Conservation (phyloP, 2,113 vertebrate species). For the Silurus glanis region DNA sequence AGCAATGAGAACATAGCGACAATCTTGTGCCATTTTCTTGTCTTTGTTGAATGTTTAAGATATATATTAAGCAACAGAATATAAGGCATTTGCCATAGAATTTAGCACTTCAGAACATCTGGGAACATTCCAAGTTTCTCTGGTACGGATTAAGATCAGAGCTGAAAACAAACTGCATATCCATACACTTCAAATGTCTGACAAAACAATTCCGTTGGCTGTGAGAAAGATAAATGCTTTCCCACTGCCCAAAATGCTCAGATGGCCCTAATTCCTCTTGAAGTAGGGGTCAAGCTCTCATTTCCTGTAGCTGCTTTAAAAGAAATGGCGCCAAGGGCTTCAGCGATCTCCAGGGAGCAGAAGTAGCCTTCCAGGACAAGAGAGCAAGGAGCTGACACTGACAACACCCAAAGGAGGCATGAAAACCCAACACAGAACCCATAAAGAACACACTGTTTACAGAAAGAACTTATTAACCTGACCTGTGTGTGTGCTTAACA, state of each 20-base stretch:
- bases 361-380: slow-evolving; percentile 40
- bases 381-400: slow-evolving; percentile 20
- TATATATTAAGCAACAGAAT: slow-evolving; percentile 31
- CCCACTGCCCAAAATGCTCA: slow-evolving; percentile 47
- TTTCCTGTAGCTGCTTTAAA: slow-evolving; percentile 72
- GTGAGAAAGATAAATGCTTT: slow-evolving; percentile 55
- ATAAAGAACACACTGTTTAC: slow-evolving; percentile 55
- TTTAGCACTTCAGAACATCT: slow-evolving; percentile 35
- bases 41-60: slow-evolving; percentile 31
- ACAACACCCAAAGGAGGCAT: slow-evolving; percentile 51
- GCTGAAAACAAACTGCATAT: slow-evolving; percentile 38
- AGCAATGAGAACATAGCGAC: slow-evolving; percentile 29
- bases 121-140: slow-evolving; percentile 42
- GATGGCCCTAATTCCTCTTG: slow-evolving; percentile 56
- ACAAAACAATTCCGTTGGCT: slow-evolving; percentile 41
- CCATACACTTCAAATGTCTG: slow-evolving; percentile 42
- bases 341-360: slow-evolving; percentile 35
- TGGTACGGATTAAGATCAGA: slow-evolving; percentile 50
- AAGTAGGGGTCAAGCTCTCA: slow-evolving; percentile 70
- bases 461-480: slow-evolving; percentile 69
- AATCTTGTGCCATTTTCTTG: slow-evolving; percentile 38
- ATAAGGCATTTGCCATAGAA: slow-evolving; percentile 21
- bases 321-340: slow-evolving; percentile 63
- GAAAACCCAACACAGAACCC: slow-evolving; percentile 27
- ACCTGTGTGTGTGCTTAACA: slow-evolving; percentile 72